Conservation (phyloP, 2,888 invertebrate species). For the Belgica antarctica region DNA sequence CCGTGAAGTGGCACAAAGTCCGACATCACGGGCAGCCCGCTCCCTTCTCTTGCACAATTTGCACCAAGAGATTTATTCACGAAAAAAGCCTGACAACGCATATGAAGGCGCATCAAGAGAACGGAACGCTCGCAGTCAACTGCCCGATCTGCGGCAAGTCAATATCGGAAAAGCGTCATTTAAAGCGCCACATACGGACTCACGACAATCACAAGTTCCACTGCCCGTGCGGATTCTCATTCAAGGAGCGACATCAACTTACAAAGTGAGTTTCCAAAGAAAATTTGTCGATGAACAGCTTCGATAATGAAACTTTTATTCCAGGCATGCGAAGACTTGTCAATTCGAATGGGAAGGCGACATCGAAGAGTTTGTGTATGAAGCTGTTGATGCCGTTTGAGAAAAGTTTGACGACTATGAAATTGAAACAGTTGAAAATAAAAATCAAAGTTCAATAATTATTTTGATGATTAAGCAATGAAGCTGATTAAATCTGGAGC, state of each 20-base stretch:
- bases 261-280: constrained; percentile 33
- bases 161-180: constrained; percentile 26
- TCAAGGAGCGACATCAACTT: constrained; percentile 17
- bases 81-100: not conserved
- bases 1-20: constrained; percentile 28
- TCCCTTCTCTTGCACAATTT: constrained; percentile 6
- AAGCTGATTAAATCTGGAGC: too few species aligned
- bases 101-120: not conserved
- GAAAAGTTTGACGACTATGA: too few species aligned
- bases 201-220: not conserved
- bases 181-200: constrained; percentile 11
- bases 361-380: too few species aligned
- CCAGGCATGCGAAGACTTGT: too few species aligned
- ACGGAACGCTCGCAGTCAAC: not conserved
- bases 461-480: too few species aligned
- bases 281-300: too few species aligned
- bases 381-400: too few species aligned
- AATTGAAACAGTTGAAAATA: too few species aligned
- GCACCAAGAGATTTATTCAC: constrained; percentile 15
- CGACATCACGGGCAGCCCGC: constrained; percentile 1
- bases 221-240: constrained; percentile 6
- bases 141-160: constrained; percentile 16
- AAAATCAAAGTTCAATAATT: too few species aligned
- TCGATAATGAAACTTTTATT: too few species aligned
- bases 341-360: too few species aligned